phyloP scores from a whole-genome alignment of 1,140 invertebrate genomes.

The Dysdera silvatica region DNA sequence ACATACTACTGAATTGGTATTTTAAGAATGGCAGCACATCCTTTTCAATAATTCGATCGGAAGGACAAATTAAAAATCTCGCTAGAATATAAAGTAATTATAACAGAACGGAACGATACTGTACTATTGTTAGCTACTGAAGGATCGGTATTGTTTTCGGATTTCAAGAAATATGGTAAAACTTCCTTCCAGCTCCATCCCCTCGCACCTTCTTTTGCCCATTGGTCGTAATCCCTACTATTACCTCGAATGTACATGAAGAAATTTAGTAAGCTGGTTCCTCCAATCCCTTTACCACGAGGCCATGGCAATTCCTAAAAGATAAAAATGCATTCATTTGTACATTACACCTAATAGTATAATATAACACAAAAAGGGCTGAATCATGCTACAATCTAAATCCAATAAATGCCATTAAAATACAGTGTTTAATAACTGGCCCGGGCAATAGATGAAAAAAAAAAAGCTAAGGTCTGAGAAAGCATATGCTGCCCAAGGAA shows the following conservation, averaged over 20 bases:
- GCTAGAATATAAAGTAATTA: too few relatives aligned
- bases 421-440: too few relatives aligned
- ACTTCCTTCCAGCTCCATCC: constrained; percentile 68
- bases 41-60: not conserved
- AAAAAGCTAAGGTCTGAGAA: too few relatives aligned
- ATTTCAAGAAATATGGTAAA: constrained; percentile 55
- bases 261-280: constrained; percentile 81
- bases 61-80: not conserved
- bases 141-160: constrained; percentile 45
- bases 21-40: not conserved
- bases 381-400: too few relatives aligned
- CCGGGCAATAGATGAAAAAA: too few relatives aligned
- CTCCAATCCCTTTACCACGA: constrained; percentile 66
- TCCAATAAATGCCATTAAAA: too few relatives aligned
- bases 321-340: too few relatives aligned
- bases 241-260: constrained; percentile 85
- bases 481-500: too few relatives aligned
- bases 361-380: too few relatives aligned
- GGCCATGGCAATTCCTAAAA: constrained; percentile 72
- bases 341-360: too few relatives aligned
- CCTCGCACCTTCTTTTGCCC: constrained; percentile 56
- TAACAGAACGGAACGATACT: too few relatives aligned
- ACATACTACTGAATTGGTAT: too few relatives aligned
- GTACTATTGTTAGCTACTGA: constrained; percentile 65
- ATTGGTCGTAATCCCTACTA: constrained; percentile 76